A percentile compares a stretch with the other conserved stretches of the same genome.
phyloP scores from a whole-genome alignment of 2,888 invertebrate species.

The Prosapia bicincta region DNA sequence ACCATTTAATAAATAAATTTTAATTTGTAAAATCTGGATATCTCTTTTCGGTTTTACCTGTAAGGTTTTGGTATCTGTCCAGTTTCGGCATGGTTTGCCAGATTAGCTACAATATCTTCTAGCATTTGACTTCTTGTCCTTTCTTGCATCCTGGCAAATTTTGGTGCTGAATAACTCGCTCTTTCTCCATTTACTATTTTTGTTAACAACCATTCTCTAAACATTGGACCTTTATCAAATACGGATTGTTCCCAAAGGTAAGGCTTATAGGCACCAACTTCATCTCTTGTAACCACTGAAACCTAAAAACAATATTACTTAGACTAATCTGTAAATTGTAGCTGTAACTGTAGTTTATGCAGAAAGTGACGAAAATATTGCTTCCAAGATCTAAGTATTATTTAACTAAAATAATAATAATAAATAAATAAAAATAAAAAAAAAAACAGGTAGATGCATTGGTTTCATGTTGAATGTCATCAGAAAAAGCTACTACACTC shows the following conservation, averaged over 20 bases:
- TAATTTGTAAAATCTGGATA: too few species aligned
- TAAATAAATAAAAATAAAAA: too few species aligned
- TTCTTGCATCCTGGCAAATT: slow-evolving; percentile 93
- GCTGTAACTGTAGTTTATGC: too few species aligned
- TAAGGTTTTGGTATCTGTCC: slow-evolving; percentile 95
- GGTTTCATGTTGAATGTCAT: too few species aligned
- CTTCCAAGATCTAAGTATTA: too few species aligned
- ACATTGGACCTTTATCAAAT: slow-evolving; percentile 93
- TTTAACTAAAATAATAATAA: too few species aligned
- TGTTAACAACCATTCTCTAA: slow-evolving; percentile 89
- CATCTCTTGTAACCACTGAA: slow-evolving; percentile 89
- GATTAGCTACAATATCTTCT: slow-evolving; percentile 89
- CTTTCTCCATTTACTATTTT: slow-evolving; percentile 93
- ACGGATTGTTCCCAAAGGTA: slow-evolving; percentile 94
- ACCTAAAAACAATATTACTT: slow-evolving; percentile 49
- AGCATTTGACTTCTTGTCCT: slow-evolving; percentile 85
- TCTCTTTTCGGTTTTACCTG: too few species aligned
- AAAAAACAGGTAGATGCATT: too few species aligned
- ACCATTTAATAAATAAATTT: too few species aligned
- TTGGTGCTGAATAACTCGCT: slow-evolving; percentile 91
- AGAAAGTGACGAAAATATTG: too few species aligned
- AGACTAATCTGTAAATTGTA: too few species aligned
- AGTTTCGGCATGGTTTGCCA: slow-evolving; percentile 91
- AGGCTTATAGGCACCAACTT: slow-evolving; percentile 93
- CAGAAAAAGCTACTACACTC: too few species aligned